Evolutionary conservation across 2,113 vertebrate species (phyloP), one percentile per base, ranked within the genome.

Genomic region (Holacanthus passer): DNA sequence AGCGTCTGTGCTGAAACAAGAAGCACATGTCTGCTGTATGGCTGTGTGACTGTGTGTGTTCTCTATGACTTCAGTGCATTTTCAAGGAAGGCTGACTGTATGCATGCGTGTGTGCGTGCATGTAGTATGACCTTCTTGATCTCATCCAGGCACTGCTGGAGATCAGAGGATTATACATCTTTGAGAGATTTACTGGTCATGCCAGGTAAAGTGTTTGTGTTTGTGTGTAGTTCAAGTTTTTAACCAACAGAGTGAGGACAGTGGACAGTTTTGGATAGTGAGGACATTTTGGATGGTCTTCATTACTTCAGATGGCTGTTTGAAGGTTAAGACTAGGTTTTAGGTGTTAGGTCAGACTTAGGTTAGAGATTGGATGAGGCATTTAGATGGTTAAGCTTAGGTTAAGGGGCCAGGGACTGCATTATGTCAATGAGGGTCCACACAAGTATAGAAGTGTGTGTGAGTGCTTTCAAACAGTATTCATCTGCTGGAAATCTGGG

Each of bases 161-260:
- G 81, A 76, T 74, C 81, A 50, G 47, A 82, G 73, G 68, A 74
- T 85, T 78, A 62, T 32, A 48, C 35, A 3, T 3, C 35, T 35
- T 35, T 35, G 35, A 72, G 69, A 81, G 79, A 79, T 83, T 62
- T 70, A 45, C 55, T 69, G 81, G 73, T 62, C 16, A 64, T 83
- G 81, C 85, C 87, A 89, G 91, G 85, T 91, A 55, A 87, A 71
- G 63, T 66, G 24, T 58, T 37, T 75, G 32, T 60, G 29, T 70
- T 27, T 63, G 45, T 41, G 20, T 48, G 14, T 58, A n/a, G n/a
- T n/a, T n/a, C n/a, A n/a, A n/a, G n/a, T n/a, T n/a, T n/a, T n/a
- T n/a, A n/a, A n/a, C n/a, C n/a, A n/a, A n/a, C n/a, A n/a, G n/a
- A n/a, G n/a, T n/a, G n/a, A n/a, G n/a, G n/a, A n/a, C n/a, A n/a